Conservation (phyloP, 2,797 vertebrate species). For the Scomberomorus guttatus region DNA sequence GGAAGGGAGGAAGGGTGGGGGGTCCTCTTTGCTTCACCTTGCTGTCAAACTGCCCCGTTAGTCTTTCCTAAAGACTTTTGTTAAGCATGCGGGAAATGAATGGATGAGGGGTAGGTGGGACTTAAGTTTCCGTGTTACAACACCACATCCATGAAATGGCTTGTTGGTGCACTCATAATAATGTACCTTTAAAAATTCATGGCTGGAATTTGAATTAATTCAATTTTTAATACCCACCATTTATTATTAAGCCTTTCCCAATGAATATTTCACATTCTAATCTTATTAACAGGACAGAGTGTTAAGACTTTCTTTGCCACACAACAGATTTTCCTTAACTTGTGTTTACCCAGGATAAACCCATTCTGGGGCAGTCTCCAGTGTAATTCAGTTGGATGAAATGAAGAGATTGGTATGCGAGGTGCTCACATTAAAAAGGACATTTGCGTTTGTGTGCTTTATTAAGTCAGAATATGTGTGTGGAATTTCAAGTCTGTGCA, state of each 20-base stretch:
- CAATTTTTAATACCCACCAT: conserved; percentile 81
- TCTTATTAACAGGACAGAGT: conserved; percentile 77
- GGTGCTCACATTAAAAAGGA: conserved; percentile 10
- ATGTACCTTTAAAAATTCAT: conserved; percentile 81
- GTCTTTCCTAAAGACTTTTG: conserved; percentile 61
- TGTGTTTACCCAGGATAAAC: conserved; percentile 53
- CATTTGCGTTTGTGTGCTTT: conserved; percentile 40
- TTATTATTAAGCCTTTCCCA: conserved; percentile 83
- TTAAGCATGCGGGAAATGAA: conserved; percentile 30
- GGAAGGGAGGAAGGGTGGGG: conserved; percentile 15
- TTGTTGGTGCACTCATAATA: conserved; percentile 79
- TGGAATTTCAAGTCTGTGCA: conserved; percentile 27
- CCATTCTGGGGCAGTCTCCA: not conserved
- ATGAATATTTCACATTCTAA: conserved; percentile 83
- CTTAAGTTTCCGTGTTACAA: conserved; percentile 40
- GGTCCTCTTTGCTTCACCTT: conserved; percentile 51
- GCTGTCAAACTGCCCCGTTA: conserved; percentile 69
- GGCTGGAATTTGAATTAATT: conserved; percentile 77
- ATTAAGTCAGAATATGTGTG: conserved; percentile 4
- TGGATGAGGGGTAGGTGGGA: conserved; percentile 36
- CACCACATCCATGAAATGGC: conserved; percentile 66
- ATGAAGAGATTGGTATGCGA: conserved; percentile 3
- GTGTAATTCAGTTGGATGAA: conserved; percentile 16
- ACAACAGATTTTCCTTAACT: conserved; percentile 65
- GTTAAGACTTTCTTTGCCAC: conserved; percentile 62